These are phyloP conservation scores for Drosophila fungiperda DNA, from an alignment of 2,888 invertebrate genomes.

Conservation along the genomic window DNA sequence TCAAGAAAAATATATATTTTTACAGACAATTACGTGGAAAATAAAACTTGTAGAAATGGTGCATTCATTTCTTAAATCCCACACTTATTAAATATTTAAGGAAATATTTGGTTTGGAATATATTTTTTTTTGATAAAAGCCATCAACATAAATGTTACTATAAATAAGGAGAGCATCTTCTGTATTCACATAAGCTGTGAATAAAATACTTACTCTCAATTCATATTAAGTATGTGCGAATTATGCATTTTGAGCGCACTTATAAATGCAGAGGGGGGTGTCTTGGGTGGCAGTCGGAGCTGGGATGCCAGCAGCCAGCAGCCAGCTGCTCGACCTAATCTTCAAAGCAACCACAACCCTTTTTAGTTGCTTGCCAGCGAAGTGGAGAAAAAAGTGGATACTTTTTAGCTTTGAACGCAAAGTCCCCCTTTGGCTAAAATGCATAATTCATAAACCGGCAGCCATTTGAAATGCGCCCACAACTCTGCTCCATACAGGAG, in stretches of 20 bases:
- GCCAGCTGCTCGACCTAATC: slow-evolving; percentile 48
- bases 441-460: slow-evolving; percentile 76
- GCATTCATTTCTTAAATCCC: not conserved
- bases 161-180: slow-evolving; percentile 17
- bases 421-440: slow-evolving; percentile 68
- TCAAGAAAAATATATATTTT: too few relatives aligned
- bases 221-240: slow-evolving; percentile 35
- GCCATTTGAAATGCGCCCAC: slow-evolving; percentile 55
- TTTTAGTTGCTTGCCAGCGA: slow-evolving; percentile 44
- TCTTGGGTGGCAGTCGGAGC: slow-evolving; percentile 16
- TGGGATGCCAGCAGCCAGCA: not conserved
- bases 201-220: slow-evolving; percentile 53
- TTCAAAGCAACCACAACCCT: slow-evolving; percentile 73
- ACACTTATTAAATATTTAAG: not conserved
- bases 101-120: not conserved
- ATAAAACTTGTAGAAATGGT: not conserved
- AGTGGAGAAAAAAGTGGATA: slow-evolving; percentile 44
- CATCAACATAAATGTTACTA: not conserved
- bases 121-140: not conserved
- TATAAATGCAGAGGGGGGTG: slow-evolving; percentile 57
- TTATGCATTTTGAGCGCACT: slow-evolving; percentile 69
- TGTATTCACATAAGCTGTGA: slow-evolving; percentile 34
- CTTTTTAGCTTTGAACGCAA: slow-evolving; percentile 74
- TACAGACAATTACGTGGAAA: too few relatives aligned
- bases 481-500: slow-evolving; percentile 11